phyloP scores from a whole-genome alignment of 2,888 invertebrate genomes.

The Agrypnus murinus region DNA sequence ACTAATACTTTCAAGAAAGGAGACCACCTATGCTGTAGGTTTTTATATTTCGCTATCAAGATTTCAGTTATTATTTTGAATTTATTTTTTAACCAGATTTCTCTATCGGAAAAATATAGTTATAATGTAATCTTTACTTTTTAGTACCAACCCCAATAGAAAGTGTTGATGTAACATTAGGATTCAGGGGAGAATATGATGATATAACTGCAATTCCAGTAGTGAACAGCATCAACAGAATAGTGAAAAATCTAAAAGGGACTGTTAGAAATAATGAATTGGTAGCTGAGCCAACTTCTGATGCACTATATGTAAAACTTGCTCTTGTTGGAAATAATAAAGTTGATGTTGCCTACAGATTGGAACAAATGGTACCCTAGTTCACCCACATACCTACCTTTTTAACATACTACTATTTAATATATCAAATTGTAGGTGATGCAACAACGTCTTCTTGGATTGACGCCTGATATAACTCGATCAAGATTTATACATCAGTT shows the following conservation, averaged over 20 bases:
- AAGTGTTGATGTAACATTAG: conserved; percentile 83
- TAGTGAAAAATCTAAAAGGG: conserved; percentile 71
- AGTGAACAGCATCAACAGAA: conserved; percentile 70
- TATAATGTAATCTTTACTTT: too few species aligned
- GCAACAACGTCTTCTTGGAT: conserved; percentile 72
- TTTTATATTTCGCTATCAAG: too few species aligned
- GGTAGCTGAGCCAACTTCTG: conserved; percentile 72
- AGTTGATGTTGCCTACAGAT: conserved; percentile 85
- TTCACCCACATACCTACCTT: conserved; percentile 63
- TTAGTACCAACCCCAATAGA: conserved; percentile 83
- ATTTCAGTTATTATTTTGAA: too few species aligned
- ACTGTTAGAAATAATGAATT: conserved; percentile 72
- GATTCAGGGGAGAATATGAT: conserved; percentile 79
- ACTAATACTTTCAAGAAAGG: conserved; percentile 77
- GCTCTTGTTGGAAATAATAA: conserved; percentile 82
- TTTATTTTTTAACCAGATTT: too few species aligned
- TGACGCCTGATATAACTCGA: conserved; percentile 78
- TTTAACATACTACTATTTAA: too few species aligned
- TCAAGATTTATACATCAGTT: conserved; percentile 78
- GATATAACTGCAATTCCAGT: conserved; percentile 72
- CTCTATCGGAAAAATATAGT: too few species aligned
- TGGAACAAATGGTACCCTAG: conserved; percentile 88
- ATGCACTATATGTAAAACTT: conserved; percentile 75
- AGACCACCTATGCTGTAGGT: conserved; percentile 75
- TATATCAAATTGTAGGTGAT: conserved; percentile 69